phyloP scores from a whole-genome alignment of 2,113 vertebrate species.

The Myodes glareolus region DNA sequence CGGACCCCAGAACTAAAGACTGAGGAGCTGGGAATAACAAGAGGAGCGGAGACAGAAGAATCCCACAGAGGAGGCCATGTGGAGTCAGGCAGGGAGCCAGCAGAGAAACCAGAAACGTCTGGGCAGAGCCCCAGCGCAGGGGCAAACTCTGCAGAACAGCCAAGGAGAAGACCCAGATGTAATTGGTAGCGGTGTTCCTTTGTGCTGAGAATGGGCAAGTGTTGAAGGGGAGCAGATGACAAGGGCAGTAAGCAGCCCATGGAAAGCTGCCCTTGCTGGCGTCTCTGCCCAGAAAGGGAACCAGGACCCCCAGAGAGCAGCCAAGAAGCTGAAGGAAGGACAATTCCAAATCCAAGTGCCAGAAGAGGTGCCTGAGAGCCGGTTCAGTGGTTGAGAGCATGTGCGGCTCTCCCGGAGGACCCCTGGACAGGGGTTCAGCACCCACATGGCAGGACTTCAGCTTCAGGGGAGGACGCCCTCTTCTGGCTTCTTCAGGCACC shows the following conservation, averaged over 20 bases:
- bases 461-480: neutral
- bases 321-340: neutral
- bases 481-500: neutral
- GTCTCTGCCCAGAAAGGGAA: neutral
- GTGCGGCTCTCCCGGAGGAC: neutral
- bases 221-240: neutral
- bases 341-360: neutral
- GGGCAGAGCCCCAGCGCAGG: neutral
- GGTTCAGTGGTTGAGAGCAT: neutral
- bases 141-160: neutral
- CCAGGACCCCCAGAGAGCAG: neutral
- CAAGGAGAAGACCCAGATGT: neutral
- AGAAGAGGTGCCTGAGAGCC: neutral
- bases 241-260: rapidly evolving
- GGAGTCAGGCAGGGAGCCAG: neutral
- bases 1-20: neutral
- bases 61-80: neutral
- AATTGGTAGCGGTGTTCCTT: neutral
- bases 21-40: neutral
- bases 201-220: neutral
- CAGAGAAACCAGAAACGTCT: neutral
- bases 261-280: neutral
- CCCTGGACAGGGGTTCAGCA: neutral
- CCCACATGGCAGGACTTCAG: no score
- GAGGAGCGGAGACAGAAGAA: neutral